Percentiles rank a stretch among this genome's conserved stretches.
Conservation (phyloP, 2,797 vertebrate species). For the Anableps anableps region DNA sequence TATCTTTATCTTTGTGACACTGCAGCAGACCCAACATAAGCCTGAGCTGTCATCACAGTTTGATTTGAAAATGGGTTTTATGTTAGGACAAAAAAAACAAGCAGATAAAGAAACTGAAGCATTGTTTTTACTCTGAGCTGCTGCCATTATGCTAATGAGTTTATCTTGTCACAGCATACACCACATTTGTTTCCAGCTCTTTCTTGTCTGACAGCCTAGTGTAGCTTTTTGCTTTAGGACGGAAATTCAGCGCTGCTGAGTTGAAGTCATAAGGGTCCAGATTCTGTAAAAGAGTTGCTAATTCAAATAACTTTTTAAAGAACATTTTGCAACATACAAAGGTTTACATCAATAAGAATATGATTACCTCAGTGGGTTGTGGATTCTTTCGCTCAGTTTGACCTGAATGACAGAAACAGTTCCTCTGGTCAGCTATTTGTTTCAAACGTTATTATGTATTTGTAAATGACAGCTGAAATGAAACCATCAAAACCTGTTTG, state of each 20-base stretch:
- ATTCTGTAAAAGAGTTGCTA: not conserved
- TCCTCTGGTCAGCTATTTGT: not conserved
- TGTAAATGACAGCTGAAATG: not conserved
- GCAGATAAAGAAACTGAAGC: not conserved
- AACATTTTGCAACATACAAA: not conserved
- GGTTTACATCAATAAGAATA: not conserved
- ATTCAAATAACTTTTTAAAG: not conserved
- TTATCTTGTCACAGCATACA: not conserved
- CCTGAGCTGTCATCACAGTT: not conserved
- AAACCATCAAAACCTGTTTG: not conserved
- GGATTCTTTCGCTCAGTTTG: not conserved
- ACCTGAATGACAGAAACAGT: not conserved
- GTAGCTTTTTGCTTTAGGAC: not conserved
- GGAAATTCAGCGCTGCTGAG: not conserved
- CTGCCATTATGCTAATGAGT: not conserved
- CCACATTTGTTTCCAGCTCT: not conserved
- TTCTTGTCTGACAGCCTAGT: not conserved
- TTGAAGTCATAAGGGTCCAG: not conserved
- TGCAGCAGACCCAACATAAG: not conserved
- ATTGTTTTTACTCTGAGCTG: not conserved
- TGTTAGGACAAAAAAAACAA: not conserved
- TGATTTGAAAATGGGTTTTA: not conserved
- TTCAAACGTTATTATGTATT: not conserved
- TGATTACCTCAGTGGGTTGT: not conserved
- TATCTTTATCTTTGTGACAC: not conserved